Evolutionary conservation across 2,888 invertebrate species (phyloP), one percentile per base, ranked within the genome.

Genomic region (Catocala nupta): DNA sequence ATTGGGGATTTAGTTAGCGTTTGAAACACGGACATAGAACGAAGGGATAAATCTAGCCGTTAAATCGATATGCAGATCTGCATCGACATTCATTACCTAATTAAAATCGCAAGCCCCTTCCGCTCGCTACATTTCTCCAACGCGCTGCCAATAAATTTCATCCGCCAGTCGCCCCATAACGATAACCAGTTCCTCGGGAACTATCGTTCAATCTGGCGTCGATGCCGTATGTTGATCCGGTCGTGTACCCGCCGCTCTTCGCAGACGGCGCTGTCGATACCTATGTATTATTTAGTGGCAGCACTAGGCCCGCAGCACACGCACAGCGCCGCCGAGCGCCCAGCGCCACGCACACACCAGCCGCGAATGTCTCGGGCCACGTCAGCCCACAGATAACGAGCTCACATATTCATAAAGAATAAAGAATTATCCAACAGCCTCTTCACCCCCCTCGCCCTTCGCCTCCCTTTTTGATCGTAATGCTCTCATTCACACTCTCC

Each of bases 41-140:
- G 86, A 88, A 88, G 86, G 87, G 89, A 93, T 93, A 93, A 93
- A 93, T 93, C 92, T 92, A 92, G 90, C 90, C 86, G 91, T 90
- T 91, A 89, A 90, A 90, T 86, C 92, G 91, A 93, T 93, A 93
- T 93, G 93, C 93, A 93, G 93, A 94, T 94, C 93, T 90, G 90
- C 92, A 92, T 93, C 93, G 93, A 94, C 94, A 91, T 94, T 93
- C 93, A 94, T 94, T 93, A 93, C 94, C 94, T 94, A 94, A 94
- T 93, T 94, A 94, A 94, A 94, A 93, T 93, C 92, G 93, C 93
- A 90, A 90, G 88, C 90, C 93, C 92, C 93, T 93, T 93, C 94
- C 94, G 93, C 90, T 91, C 92, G 94, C 93, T 92, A 93, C 94
- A 94, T 93, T 93, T 94, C 94, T 94, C 93, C 92, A 90, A 85